Conservation (phyloP, 2,113 vertebrate species). For the Eleginops maclovinus region DNA sequence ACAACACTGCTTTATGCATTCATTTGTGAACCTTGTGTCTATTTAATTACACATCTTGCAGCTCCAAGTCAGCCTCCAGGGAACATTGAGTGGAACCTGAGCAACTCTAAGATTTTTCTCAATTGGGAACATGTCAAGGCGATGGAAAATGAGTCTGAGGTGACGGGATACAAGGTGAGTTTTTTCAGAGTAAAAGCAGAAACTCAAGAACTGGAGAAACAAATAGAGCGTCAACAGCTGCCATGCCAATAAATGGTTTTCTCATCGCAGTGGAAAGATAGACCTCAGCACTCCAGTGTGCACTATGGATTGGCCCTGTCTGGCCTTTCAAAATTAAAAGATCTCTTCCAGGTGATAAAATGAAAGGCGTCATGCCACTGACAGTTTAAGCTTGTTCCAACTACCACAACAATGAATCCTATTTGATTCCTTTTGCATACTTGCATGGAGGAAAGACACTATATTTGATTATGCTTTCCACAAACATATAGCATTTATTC, state of each 20-base stretch:
- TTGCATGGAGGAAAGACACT: not conserved
- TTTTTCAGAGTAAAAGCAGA: conserved; percentile 50
- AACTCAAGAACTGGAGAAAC: conserved; percentile 53
- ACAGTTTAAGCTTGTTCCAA: conserved; percentile 17
- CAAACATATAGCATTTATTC: not conserved
- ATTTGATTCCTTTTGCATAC: conserved; percentile 49
- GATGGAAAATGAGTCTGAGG: conserved; percentile 92
- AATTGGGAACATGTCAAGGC: conserved; percentile 94
- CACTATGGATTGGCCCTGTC: conserved; percentile 72
- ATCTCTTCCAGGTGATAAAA: conserved; percentile 75
- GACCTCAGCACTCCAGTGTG: conserved; percentile 60
- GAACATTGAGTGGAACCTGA: conserved; percentile 91
- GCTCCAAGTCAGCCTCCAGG: conserved; percentile 89
- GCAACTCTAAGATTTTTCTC: conserved; percentile 90
- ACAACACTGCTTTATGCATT: conserved; percentile 13
- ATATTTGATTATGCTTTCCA: conserved; percentile 29
- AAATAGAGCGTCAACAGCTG: conserved; percentile 65
- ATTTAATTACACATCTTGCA: conserved; percentile 75
- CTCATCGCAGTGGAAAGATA: conserved; percentile 63
- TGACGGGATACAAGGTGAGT: conserved; percentile 92
- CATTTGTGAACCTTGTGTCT: conserved; percentile 53
- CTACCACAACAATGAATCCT: conserved; percentile 27
- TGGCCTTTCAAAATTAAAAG: conserved; percentile 79
- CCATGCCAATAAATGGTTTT: conserved; percentile 68
- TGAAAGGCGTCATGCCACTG: conserved; percentile 32